Evolutionary conservation across 2,888 invertebrate species (phyloP).

Genomic region (Microplitis deprimator): DNA sequence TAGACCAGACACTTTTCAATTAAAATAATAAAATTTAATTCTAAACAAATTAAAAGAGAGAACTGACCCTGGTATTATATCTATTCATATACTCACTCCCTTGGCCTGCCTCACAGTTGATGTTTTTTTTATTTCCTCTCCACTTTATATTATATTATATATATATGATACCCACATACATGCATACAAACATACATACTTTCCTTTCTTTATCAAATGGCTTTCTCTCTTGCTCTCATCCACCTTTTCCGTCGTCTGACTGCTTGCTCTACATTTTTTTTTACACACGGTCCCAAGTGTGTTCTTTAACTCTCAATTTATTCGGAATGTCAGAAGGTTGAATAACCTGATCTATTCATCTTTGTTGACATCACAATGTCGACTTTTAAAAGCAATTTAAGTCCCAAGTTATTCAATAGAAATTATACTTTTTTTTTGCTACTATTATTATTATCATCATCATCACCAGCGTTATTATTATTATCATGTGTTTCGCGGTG

Average conservation of each 20-base stretch:
- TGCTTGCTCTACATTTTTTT: constrained; percentile 8
- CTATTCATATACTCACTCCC: constrained; percentile 48
- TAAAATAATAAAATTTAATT: constrained; percentile 28
- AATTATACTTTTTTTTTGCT: background rate
- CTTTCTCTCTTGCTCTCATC: constrained; percentile 17
- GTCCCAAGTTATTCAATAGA: background rate
- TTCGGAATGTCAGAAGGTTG: constrained; percentile 51
- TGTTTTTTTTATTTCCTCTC: constrained; percentile 53
- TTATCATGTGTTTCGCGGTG: background rate
- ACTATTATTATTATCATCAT: background rate
- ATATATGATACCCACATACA: background rate
- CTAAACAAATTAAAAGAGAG: constrained; percentile 26
- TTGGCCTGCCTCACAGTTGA: constrained; percentile 48
- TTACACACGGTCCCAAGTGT: constrained; percentile 7
- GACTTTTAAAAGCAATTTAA: background rate
- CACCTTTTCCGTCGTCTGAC: constrained; percentile 15
- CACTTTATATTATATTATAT: constrained; percentile 2
- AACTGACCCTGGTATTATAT: constrained; percentile 56
- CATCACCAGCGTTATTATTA: background rate
- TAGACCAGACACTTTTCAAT: constrained; percentile 10
- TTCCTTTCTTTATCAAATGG: constrained; percentile 5
- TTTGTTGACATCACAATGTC: constrained; percentile 15
- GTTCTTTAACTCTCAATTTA: constrained; percentile 61
- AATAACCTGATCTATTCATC: constrained; percentile 10
- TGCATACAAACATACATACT: background rate